These are phyloP conservation scores for Brassicogethes aeneus DNA, from an alignment of 2,888 invertebrate species.

Conservation along the genomic window DNA sequence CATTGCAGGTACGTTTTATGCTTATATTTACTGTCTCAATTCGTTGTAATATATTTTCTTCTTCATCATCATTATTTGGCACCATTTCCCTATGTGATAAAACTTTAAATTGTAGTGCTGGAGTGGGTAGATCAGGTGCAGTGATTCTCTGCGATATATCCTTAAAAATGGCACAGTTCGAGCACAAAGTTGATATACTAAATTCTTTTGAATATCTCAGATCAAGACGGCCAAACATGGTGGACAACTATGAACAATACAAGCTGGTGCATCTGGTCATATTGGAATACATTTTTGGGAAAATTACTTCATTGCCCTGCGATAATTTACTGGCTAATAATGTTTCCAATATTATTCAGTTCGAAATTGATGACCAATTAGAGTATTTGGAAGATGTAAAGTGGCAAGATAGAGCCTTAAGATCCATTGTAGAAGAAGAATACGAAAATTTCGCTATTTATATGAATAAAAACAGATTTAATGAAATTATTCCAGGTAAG, in stretches of 20 bases:
- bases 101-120: slow-evolving; percentile 48
- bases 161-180: slow-evolving; percentile 41
- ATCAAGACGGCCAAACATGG: slow-evolving; percentile 36
- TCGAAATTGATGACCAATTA: slow-evolving; percentile 32
- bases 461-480: slow-evolving; percentile 38
- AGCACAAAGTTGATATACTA: slow-evolving; percentile 33
- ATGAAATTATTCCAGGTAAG: slow-evolving; percentile 35
- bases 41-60: neutral
- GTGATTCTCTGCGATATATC: slow-evolving; percentile 50
- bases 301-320: slow-evolving; percentile 35
- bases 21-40: neutral
- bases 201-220: slow-evolving; percentile 30
- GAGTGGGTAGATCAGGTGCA: slow-evolving; percentile 53
- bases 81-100: no score
- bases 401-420: slow-evolving; percentile 41
- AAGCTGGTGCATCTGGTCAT: slow-evolving; percentile 41
- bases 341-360: slow-evolving; percentile 26
- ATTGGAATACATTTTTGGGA: slow-evolving; percentile 37
- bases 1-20: slow-evolving; percentile 41
- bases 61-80: no score
- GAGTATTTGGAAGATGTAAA: slow-evolving; percentile 31
- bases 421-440: slow-evolving; percentile 15
- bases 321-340: slow-evolving; percentile 26
- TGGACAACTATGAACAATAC: slow-evolving; percentile 41
- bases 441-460: slow-evolving; percentile 13